Conservation (phyloP, 2,797 vertebrate species). For the Peromyscus melanophrys region DNA sequence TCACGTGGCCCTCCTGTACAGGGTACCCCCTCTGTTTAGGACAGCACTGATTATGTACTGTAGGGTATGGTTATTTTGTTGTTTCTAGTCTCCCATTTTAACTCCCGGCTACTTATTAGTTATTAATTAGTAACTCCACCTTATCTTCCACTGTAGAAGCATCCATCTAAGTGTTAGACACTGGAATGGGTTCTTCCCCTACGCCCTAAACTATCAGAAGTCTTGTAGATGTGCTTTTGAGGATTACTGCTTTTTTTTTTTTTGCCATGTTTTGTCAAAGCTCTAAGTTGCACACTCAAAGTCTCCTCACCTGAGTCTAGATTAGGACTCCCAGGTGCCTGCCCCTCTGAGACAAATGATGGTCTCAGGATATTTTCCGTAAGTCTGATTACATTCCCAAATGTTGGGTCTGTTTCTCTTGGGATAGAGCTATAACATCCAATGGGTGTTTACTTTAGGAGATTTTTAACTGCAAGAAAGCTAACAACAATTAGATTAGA, state of each 20-base stretch:
- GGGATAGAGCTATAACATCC: neutral
- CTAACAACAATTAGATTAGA: neutral
- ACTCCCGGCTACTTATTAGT: neutral
- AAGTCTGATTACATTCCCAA: neutral
- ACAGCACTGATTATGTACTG: neutral
- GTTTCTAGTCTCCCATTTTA: slow-evolving; percentile 2
- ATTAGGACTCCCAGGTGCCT: neutral
- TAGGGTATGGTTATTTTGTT: neutral
- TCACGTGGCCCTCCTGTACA: neutral
- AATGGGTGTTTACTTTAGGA: slow-evolving; percentile 38
- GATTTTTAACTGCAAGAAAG: neutral
- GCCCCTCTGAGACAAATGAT: neutral
- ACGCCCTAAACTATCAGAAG: neutral
- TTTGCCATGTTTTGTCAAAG: neutral
- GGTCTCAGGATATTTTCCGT: neutral
- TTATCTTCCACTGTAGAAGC: neutral
- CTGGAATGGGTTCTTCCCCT: neutral
- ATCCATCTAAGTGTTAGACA: neutral
- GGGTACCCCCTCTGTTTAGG: neutral
- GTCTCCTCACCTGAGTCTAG: neutral
- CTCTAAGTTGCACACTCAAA: neutral
- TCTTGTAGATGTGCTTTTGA: neutral
- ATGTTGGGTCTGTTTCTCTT: neutral
- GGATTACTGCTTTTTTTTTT: neutral
- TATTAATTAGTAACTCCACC: neutral